Conservation (phyloP, 2,113 vertebrate genomes). For the Myocastor coypus region DNA sequence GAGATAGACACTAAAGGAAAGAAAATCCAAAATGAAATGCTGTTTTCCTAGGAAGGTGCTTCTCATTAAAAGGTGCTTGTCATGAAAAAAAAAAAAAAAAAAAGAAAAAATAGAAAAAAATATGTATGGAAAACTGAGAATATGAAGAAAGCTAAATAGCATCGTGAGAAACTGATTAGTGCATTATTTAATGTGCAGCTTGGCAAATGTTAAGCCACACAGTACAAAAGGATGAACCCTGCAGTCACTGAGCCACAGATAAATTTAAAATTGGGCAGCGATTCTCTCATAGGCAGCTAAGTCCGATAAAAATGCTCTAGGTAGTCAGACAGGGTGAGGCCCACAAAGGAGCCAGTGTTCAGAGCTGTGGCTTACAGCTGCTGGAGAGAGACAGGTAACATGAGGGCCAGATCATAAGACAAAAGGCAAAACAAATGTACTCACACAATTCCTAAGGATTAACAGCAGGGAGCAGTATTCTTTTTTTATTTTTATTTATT, state of each 20-base stretch:
- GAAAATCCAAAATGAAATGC: not conserved
- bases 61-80: not conserved
- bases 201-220: rapidly evolving
- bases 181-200: not conserved
- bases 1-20: not conserved
- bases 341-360: too few species aligned
- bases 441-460: too few species aligned
- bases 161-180: not conserved
- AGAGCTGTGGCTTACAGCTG: too few species aligned
- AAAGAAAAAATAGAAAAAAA: too few species aligned
- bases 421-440: too few species aligned
- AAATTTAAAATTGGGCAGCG: slow-evolving; percentile 13
- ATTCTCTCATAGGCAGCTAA: not conserved
- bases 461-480: too few species aligned
- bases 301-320: too few species aligned
- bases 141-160: not conserved
- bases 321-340: too few species aligned
- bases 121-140: slow-evolving; percentile 8
- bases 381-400: too few species aligned
- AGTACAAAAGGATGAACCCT: not conserved
- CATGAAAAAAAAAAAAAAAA: not conserved
- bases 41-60: not conserved
- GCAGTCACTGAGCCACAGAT: not conserved
- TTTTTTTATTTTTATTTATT: too few species aligned
- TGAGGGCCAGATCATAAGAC: too few species aligned